Conservation (phyloP, 2,113 vertebrate genomes). For the Sardina pilchardus region DNA sequence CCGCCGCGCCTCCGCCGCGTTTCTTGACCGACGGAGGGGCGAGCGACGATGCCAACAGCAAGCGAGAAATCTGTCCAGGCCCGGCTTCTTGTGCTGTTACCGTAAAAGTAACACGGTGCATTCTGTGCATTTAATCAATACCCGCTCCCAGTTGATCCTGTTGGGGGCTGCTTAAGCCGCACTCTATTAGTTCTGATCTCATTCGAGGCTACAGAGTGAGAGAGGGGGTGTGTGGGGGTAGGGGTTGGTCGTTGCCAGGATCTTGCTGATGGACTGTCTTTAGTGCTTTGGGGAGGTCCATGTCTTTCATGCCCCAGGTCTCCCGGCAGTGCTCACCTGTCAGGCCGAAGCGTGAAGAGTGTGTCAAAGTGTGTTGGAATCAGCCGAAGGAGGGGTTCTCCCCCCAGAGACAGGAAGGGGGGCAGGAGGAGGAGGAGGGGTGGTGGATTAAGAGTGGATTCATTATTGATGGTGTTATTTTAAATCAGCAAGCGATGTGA, state of each 20-base stretch:
- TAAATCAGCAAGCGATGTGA: constrained; percentile 43
- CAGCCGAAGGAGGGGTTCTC: not conserved
- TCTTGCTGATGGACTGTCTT: not conserved
- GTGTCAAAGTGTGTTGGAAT: constrained; percentile 1
- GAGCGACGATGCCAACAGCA: not conserved
- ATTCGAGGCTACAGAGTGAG: not conserved
- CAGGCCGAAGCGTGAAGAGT: not conserved
- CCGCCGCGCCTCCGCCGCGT: not conserved
- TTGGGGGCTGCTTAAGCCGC: not conserved
- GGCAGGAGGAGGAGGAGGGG: constrained; percentile 15
- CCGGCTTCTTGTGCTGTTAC: constrained; percentile 13
- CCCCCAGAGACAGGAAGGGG: not conserved
- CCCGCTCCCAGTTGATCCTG: not conserved
- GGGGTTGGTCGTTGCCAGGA: constrained; percentile 15
- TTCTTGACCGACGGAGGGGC: not conserved
- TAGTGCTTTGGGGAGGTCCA: not conserved
- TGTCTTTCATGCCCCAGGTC: not conserved
- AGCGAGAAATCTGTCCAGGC: not conserved
- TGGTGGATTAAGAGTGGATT: constrained; percentile 31
- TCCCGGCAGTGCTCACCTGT: not conserved
- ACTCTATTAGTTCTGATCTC: not conserved
- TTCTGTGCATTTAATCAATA: not conserved
- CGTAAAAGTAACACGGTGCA: not conserved
- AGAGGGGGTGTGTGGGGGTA: not conserved
- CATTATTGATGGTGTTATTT: constrained; percentile 56